Base-by-base conservation (phyloP, 2,888 invertebrate genomes). In the Scrobipalpa costella region DNA sequence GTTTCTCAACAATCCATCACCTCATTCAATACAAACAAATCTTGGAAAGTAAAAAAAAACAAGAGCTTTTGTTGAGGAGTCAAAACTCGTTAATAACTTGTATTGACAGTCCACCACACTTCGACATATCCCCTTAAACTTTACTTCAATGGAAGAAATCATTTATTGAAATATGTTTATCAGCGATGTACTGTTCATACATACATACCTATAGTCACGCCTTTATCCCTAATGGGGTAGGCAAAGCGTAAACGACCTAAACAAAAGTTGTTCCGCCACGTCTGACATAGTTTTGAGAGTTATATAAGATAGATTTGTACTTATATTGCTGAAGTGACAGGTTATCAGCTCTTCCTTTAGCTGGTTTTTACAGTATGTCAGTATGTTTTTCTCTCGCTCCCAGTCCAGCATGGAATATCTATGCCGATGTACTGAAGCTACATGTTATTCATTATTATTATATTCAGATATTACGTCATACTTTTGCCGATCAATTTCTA, bases 21-120 rank as follows among this genome's bases (percentile, higher is more conserved):
- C 19, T 52, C 21, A 21, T 52, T 52, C 50, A 52, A 21, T 52
- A 52, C 50, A 21, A 52, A 52, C 50, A 52, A 52, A 13, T 13
- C 50, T 21, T 21, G 21, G 50, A 21, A 21, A 52, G 21, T 21
- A 52, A 52, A 21, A 52, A 52, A 21, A 17, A 3, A n/a, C 13
- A 9, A 9, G 44, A 52, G 50, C 21, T 52, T 52, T 52, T 52
- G 50, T 52, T 52, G 50, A 52, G 21, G 27, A 27, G 50, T 52
- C 50, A 49, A 49, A 49, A 49, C 49, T 49, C 49, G 49, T 49
- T 49, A 49, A 49, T 49, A 21, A 17, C 19, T 1, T 21, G 50
- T 21, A 21, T 52, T 52, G 19, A 52, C 50, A 52, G 13, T 21
- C 50, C 2, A 44, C 44, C 44, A 44, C 44, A 44, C 44, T 44